Evolutionary conservation across 1,140 invertebrate genomes (phyloP), one percentile per base, ranked within the genome.

Genomic region (Hycleus phaleratus): DNA sequence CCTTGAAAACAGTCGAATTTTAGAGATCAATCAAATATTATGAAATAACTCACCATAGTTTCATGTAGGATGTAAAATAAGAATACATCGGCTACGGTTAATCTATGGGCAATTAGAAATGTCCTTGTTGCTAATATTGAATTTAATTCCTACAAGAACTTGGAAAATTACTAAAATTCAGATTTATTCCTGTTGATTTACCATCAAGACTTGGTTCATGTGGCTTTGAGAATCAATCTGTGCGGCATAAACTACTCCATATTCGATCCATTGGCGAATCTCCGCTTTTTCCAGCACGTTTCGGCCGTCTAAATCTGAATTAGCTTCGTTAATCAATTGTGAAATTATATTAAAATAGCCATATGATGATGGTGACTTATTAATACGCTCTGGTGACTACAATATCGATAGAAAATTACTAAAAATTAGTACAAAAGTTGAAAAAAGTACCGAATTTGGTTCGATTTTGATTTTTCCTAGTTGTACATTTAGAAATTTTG

Each of bases 51-150:
- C 63, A 77, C 81, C 79, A 84, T 77, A 46, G 78, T 71, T 59
- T 76, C 71, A 63, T 78, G 69, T 45, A 85, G 65, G 40, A 74
- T 65, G 67, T 82, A 82, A 65, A 81, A 85, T 3, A 84, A 60
- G 3, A 77, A 75, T 44, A 81, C 63, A 66, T 84, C 82, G 6
- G 81, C 81, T 26, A 84, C 71, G 0, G 81, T 81, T 51, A 78
- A 72, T n/a, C 67, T 74, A 46, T 78, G 75, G 2, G 81, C 78
- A 12, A 80, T 76, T 38, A 85, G 71, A 57, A 81, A 85, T 1
- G 82, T 77, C 57, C 74, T 78, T 46, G 67, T 68, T 46, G 68
- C 64, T 10, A 85, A 74, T 1, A 73, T 67, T 4, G 60, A 62
- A 68, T 83, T 82, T 4, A 83, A 66, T 68, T 83, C 81, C 70